Percentiles rank a stretch among this genome's conserved stretches.
Evolutionary conservation across 2,797 vertebrate species (phyloP).

Genomic region (Allobates femoralis): DNA sequence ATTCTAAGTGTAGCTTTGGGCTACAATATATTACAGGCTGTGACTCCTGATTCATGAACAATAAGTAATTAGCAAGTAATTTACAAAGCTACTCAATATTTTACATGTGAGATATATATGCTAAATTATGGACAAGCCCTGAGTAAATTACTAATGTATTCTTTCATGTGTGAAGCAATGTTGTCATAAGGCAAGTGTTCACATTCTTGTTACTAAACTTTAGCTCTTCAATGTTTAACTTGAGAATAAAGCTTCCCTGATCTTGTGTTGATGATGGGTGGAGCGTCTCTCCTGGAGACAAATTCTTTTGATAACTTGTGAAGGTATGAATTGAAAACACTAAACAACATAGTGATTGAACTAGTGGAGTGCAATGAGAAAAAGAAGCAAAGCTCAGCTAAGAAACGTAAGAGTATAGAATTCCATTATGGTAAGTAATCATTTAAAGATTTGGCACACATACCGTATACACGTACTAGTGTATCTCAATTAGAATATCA

Average conservation of each 20-base stretch:
- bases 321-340: conserved; percentile 17
- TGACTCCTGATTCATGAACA: not conserved
- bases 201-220: conserved; percentile 13
- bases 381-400: not conserved
- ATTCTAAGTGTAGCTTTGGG: too few species aligned
- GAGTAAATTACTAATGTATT: not conserved
- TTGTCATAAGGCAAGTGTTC: conserved; percentile 21
- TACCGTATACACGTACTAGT: too few species aligned
- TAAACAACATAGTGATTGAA: conserved; percentile 7
- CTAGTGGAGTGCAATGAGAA: not conserved
- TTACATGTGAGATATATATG: not conserved
- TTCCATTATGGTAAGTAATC: conserved; percentile 51
- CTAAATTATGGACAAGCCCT: too few species aligned
- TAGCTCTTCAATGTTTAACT: conserved; percentile 51
- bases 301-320: conserved; percentile 28
- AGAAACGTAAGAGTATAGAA: conserved; percentile 3
- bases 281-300: conserved; percentile 55
- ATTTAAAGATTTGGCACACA: not conserved
- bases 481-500: too few species aligned
- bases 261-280: conserved; percentile 50
- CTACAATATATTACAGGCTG: too few species aligned
- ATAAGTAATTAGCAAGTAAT: not conserved
- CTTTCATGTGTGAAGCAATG: not conserved
- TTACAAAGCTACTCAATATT: not conserved
- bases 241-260: conserved; percentile 20